Conservation (phyloP, 1,140 invertebrate genomes). For the Pogonomyrmex californicus region DNA sequence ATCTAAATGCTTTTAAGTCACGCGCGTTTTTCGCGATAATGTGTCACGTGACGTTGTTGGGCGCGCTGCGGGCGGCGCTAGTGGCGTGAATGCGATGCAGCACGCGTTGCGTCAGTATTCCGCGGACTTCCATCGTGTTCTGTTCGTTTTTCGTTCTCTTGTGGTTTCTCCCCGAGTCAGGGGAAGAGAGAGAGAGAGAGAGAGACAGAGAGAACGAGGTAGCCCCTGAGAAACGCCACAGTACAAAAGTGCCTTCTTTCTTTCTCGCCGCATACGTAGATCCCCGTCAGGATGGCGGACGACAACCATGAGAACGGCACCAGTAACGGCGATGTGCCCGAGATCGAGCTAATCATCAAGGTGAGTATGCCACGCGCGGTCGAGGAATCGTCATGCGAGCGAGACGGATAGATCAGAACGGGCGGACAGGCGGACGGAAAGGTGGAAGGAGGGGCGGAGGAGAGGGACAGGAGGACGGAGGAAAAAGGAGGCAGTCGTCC, state of each 20-base stretch:
- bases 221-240: constrained; percentile 40
- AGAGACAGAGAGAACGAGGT: not conserved
- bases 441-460: not conserved
- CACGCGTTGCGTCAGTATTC: constrained; percentile 76
- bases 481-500: constrained; percentile 57
- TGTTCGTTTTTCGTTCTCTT: constrained; percentile 38
- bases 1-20: not conserved
- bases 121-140: constrained; percentile 78
- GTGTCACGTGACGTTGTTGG: constrained; percentile 27
- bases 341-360: constrained; percentile 93
- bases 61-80: constrained; percentile 44
- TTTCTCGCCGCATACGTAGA: constrained; percentile 32
- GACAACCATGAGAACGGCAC: constrained; percentile 88
- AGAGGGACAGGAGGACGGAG: constrained; percentile 22
- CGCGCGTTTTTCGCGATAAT: not conserved
- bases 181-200: not conserved
- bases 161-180: not conserved
- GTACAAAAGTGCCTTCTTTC: constrained; percentile 72
- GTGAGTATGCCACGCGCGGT: constrained; percentile 85
- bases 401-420: constrained; percentile 9
- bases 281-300: constrained; percentile 82
- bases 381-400: not conserved
- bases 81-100: constrained; percentile 68
- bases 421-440: not conserved
- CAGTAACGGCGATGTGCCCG: constrained; percentile 90